Evolutionary conservation across 2,888 invertebrate genomes (phyloP), one percentile per base, ranked within the genome.

Genomic region (Lepidochrysops patricia): DNA sequence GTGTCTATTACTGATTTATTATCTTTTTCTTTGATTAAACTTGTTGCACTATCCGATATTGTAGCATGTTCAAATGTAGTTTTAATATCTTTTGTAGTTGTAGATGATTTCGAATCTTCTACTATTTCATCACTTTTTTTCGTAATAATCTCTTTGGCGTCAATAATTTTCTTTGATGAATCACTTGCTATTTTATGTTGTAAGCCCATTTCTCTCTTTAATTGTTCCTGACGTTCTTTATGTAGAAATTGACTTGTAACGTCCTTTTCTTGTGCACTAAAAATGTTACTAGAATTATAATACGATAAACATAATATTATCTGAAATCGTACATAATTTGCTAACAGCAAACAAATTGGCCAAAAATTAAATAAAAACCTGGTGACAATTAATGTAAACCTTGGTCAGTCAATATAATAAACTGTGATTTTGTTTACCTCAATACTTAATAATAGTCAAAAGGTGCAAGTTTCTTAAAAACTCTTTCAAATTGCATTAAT

Each of bases 161-260:
- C 43, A 9, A 9, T 43, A 19, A 9, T 29, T 52, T 52, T 29
- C 26, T 34, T 13, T 54, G 26, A 34, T 2, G 57, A 27, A 26
- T 34, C 48, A 32, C 43, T 60, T 48, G 32, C 4, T 57, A 49
- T 60, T 29, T 60, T 48, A 25, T 34, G 26, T 7, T 29, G 29
- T 15, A 43, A 2, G 2, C 66, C 62, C 56, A 61, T 70, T 74
- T 86, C 87, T 26, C 78, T 75, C 69, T 81, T 86, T 1, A 81
- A 25, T 67, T 85, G 84, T 66, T 79, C 84, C 61, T 83, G 75
- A 66, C 84, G 76, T 71, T 88, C 88, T 70, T 74, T 79, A n/a
- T 57, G 70, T 56, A 88, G 67, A 66, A 88, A 87, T 57, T 81
- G 77, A 61, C 68, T 69, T 1, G 79, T 79, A 0, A 82, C 68